phyloP scores from a whole-genome alignment of 2,888 invertebrate species.

The Boloria selene region DNA sequence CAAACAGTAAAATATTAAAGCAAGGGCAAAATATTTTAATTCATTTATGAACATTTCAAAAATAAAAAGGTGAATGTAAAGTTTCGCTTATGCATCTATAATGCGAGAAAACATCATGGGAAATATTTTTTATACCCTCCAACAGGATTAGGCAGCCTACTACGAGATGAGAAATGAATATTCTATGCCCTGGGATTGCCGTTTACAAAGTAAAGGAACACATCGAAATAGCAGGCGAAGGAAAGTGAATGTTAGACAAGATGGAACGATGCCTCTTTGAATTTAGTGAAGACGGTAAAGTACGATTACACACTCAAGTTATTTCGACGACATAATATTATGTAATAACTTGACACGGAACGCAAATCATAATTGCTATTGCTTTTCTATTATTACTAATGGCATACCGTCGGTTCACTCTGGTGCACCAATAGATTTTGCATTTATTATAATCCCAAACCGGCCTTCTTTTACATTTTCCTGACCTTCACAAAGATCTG shows the following conservation, averaged over 20 bases:
- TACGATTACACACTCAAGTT: background rate
- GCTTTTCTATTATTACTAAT: no score
- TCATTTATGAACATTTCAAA: slow-evolving; percentile 5
- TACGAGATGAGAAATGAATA: slow-evolving; percentile 52
- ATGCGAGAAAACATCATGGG: slow-evolving; percentile 44
- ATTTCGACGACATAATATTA: no score
- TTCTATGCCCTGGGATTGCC: slow-evolving; percentile 44
- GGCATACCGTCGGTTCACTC: no score
- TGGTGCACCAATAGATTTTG: no score
- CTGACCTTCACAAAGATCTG: no score
- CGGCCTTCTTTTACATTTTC: no score
- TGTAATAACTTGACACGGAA: no score
- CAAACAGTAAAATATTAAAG: background rate
- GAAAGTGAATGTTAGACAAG: slow-evolving; percentile 23
- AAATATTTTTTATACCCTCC: slow-evolving; percentile 43
- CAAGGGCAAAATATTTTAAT: slow-evolving; percentile 1
- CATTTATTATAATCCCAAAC: no score
- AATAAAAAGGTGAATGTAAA: slow-evolving; percentile 29
- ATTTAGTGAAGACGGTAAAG: slow-evolving; percentile 6
- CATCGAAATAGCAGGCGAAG: slow-evolving; percentile 28
- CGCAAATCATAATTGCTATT: no score
- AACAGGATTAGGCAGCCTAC: slow-evolving; percentile 44
- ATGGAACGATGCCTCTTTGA: slow-evolving; percentile 17
- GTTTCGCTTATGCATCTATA: slow-evolving; percentile 44
- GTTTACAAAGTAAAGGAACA: slow-evolving; percentile 33